Evolutionary conservation across 2,888 invertebrate genomes (phyloP).

Genomic region (Eueremaeus valkanovi): DNA sequence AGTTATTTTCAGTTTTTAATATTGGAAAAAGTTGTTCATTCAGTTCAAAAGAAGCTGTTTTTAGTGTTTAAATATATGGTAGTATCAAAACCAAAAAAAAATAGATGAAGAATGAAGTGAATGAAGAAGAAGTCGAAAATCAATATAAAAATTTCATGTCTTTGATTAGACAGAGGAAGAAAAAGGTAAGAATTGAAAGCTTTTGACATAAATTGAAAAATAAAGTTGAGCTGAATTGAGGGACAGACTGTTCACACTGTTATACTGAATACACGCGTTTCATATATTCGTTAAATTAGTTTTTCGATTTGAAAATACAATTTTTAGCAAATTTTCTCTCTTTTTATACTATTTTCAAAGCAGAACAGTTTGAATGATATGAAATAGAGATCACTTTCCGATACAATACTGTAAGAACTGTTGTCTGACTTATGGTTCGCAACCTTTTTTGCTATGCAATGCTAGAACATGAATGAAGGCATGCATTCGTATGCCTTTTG

Average conservation of each 20-base stretch:
- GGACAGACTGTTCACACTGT: not conserved
- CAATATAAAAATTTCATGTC: not conserved
- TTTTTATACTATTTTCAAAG: not conserved
- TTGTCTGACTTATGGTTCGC: slow-evolving; percentile 5
- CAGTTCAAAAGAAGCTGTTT: not conserved
- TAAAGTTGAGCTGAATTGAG: too few relatives aligned
- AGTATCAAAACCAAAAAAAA: not conserved
- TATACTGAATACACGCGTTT: not conserved
- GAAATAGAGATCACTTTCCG: not conserved
- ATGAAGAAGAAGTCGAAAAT: not conserved
- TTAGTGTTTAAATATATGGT: not conserved
- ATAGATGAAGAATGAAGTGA: not conserved
- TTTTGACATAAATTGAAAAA: not conserved
- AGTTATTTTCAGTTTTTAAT: not conserved
- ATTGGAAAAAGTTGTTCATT: not conserved
- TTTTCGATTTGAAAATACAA: not conserved
- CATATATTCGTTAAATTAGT: not conserved
- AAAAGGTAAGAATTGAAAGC: slow-evolving; percentile 17
- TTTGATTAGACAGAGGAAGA: not conserved
- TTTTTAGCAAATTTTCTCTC: not conserved
- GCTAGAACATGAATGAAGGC: not conserved
- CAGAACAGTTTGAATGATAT: not conserved
- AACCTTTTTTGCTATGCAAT: slow-evolving; percentile 9
- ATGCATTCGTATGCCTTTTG: not conserved
- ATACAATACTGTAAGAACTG: not conserved